A percentile compares a stretch with the other conserved stretches of the same genome.
These are phyloP conservation scores for Halcyon malimbica DNA, from an alignment of 2,113 vertebrate species.

Conservation along the genomic window DNA sequence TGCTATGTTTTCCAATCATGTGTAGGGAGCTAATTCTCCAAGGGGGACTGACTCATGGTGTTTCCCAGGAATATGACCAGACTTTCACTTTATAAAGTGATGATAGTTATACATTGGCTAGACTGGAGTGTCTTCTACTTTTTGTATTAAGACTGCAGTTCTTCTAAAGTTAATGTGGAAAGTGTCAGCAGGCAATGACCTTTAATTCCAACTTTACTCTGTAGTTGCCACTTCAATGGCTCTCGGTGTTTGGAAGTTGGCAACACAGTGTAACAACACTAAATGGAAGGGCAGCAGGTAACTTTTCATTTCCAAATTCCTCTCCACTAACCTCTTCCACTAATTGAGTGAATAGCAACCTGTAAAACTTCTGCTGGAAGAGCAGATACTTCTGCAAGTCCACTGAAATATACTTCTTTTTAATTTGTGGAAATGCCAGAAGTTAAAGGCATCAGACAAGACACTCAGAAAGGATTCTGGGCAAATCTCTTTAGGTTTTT, in stretches of 20 bases:
- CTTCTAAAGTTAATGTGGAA: neutral
- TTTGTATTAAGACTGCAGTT: neutral
- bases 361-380: neutral
- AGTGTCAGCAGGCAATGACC: neutral
- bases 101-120: neutral
- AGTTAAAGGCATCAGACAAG: neutral
- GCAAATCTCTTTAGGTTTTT: neutral
- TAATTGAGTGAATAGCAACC: neutral
- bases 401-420: neutral
- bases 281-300: neutral
- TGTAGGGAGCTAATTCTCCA: neutral
- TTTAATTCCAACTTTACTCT: neutral
- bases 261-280: neutral
- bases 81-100: neutral
- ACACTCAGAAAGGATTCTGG: neutral
- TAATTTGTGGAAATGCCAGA: neutral
- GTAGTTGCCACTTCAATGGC: neutral
- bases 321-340: neutral
- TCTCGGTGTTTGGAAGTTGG: neutral
- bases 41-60: neutral
- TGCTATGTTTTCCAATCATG: accelerated
- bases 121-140: neutral
- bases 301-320: neutral
- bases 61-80: neutral
- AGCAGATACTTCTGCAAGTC: neutral